These are phyloP conservation scores for Eueremaeus valkanovi DNA, from an alignment of 2,888 invertebrate genomes.

Conservation along the genomic window DNA sequence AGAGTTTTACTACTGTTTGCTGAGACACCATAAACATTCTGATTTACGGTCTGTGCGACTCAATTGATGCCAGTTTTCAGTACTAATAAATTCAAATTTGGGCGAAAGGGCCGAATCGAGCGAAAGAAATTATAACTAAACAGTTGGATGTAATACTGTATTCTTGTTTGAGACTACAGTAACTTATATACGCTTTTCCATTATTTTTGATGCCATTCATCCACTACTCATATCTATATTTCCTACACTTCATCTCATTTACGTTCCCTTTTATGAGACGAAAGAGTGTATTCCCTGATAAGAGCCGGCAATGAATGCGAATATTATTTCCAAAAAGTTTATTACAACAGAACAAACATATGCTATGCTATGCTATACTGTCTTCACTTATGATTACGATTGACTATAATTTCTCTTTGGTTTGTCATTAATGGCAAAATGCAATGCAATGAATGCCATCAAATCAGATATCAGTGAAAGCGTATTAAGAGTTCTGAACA, in stretches of 20 bases:
- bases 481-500: conserved; percentile 2
- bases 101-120: conserved; percentile 11
- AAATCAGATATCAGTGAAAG: conserved; percentile 23
- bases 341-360: conserved; percentile 9
- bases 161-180: not conserved
- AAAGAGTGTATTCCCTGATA: conserved; percentile 23
- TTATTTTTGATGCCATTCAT: too few relatives aligned
- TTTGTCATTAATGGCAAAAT: conserved; percentile 30
- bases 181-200: not conserved
- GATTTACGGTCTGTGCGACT: conserved; percentile 14
- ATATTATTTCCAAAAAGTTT: not conserved
- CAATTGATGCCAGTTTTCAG: conserved; percentile 28
- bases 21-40: conserved; percentile 25
- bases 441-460: not conserved
- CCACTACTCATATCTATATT: conserved; percentile 5
- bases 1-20: conserved; percentile 26
- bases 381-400: conserved; percentile 12
- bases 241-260: conserved; percentile 18
- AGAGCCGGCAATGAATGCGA: not conserved
- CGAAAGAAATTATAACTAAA: conserved; percentile 15
- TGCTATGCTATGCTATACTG: not conserved
- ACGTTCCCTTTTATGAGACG: conserved; percentile 19
- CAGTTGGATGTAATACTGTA: not conserved
- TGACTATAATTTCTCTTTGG: conserved; percentile 21
- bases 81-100: conserved; percentile 30